phyloP scores from a whole-genome alignment of 92 coral and sea anemone species.

The Bergia puertoricense region DNA sequence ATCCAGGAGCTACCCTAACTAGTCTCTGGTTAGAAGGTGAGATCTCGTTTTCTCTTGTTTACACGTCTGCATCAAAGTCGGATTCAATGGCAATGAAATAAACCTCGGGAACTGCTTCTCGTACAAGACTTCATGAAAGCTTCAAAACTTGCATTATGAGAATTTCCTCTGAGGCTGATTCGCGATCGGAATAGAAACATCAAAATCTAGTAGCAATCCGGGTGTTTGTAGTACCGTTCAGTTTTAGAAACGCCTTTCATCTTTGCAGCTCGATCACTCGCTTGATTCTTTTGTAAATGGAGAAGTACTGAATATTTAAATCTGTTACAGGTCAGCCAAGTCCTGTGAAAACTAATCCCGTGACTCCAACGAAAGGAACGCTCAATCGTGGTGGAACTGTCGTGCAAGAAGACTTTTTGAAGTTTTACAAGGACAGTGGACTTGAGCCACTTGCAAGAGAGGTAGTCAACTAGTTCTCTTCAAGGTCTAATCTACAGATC shows the following conservation, averaged over 20 bases:
- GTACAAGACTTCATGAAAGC: neutral
- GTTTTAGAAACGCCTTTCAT: neutral
- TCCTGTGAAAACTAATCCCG: slow-evolving; percentile 78
- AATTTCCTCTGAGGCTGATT: neutral
- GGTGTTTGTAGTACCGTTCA: neutral
- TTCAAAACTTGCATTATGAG: slow-evolving; percentile 3
- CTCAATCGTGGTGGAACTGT: slow-evolving; percentile 60
- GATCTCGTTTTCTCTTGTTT: slow-evolving; percentile 46
- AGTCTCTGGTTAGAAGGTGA: slow-evolving; percentile 96
- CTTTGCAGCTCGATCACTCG: neutral
- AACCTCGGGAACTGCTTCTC: neutral
- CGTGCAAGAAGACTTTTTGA: slow-evolving; percentile 71
- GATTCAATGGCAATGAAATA: neutral
- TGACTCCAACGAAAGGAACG: slow-evolving; percentile 79
- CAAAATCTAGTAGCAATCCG: neutral
- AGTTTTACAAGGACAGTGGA: slow-evolving; percentile 75
- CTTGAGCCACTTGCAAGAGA: slow-evolving; percentile 76
- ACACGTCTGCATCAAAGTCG: slow-evolving; percentile 54
- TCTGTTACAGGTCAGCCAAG: slow-evolving; percentile 85
- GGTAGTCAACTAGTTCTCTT: slow-evolving; percentile 53
- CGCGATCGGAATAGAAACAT: neutral
- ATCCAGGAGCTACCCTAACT: slow-evolving; percentile 87
- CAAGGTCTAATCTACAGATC: slow-evolving; percentile 26
- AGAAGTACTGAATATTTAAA: slow-evolving; percentile 81
- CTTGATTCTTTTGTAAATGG: slow-evolving; percentile 45